A percentile compares a stretch with the other conserved stretches of the same genome.
Conservation (phyloP, 2,797 vertebrate species). For the Botia almorhae region DNA sequence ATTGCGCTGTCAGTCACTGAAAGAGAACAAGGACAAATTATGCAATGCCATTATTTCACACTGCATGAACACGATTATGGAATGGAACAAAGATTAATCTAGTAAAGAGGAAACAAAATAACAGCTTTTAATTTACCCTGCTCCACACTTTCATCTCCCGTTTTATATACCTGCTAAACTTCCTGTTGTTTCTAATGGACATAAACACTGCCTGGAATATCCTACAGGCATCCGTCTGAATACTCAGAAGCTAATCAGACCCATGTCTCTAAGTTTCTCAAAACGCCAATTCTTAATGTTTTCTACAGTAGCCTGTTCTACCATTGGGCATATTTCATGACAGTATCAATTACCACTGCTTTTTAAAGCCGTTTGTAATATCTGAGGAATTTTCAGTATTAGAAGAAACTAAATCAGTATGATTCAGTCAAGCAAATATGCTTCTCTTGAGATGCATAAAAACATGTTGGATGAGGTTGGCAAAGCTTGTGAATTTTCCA, state of each 20-base stretch:
- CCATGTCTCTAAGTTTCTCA: background rate
- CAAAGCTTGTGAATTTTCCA: background rate
- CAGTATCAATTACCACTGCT: too few species aligned
- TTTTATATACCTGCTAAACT: constrained; percentile 5
- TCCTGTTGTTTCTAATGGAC: constrained; percentile 23
- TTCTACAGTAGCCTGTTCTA: background rate
- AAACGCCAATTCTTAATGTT: background rate
- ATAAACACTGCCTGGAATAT: constrained; percentile 62
- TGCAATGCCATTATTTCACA: background rate
- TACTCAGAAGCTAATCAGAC: constrained; percentile 24
- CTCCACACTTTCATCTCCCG: constrained; percentile 11
- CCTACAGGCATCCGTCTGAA: background rate
- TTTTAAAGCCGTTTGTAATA: background rate
- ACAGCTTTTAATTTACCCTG: constrained; percentile 1
- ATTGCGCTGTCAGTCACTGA: background rate
- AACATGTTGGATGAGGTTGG: background rate
- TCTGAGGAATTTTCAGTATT: background rate
- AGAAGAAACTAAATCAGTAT: background rate
- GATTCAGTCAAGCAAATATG: background rate
- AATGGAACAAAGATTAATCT: background rate
- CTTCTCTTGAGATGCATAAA: background rate
- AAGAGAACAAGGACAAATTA: background rate
- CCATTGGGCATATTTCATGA: too few species aligned
- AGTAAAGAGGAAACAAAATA: too few species aligned
- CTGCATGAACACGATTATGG: background rate